phyloP scores from a whole-genome alignment of 2,888 invertebrate genomes.

The Mimachlamys varia region DNA sequence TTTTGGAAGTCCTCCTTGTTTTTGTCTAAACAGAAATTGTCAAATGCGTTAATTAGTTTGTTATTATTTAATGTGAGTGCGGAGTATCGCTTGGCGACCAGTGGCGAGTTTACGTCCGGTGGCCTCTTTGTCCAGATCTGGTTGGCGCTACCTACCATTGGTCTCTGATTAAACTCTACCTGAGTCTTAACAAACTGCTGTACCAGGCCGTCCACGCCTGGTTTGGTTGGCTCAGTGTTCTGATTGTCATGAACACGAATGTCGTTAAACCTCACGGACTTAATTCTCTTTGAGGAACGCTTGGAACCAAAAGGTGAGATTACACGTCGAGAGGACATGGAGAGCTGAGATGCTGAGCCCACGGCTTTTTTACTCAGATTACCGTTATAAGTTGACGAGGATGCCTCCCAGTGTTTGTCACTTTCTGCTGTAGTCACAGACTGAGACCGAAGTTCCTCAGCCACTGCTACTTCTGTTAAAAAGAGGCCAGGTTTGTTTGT shows the following conservation, averaged over 20 bases:
- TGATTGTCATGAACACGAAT: neutral
- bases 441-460: neutral
- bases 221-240: slow-evolving; percentile 18
- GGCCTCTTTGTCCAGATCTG: neutral
- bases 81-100: slow-evolving; percentile 52
- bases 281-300: slow-evolving; percentile 50
- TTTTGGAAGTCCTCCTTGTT: slow-evolving; percentile 61
- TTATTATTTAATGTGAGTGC: slow-evolving; percentile 54
- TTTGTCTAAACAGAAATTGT: slow-evolving; percentile 62
- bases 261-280: slow-evolving; percentile 60
- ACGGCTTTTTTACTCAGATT: slow-evolving; percentile 39
- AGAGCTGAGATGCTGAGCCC: slow-evolving; percentile 43
- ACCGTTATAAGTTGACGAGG: neutral
- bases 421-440: slow-evolving; percentile 12
- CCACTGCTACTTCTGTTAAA: slow-evolving; percentile 49
- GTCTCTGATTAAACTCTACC: slow-evolving; percentile 55
- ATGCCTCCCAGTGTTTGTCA: neutral
- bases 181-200: slow-evolving; percentile 58
- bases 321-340: neutral
- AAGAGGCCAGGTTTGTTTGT: slow-evolving; percentile 43
- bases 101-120: neutral
- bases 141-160: neutral
- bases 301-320: slow-evolving; percentile 31
- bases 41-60: slow-evolving; percentile 65
- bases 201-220: slow-evolving; percentile 52